Base-by-base conservation (phyloP, 2,113 vertebrate species). In the Callocephalon fimbriatum region DNA sequence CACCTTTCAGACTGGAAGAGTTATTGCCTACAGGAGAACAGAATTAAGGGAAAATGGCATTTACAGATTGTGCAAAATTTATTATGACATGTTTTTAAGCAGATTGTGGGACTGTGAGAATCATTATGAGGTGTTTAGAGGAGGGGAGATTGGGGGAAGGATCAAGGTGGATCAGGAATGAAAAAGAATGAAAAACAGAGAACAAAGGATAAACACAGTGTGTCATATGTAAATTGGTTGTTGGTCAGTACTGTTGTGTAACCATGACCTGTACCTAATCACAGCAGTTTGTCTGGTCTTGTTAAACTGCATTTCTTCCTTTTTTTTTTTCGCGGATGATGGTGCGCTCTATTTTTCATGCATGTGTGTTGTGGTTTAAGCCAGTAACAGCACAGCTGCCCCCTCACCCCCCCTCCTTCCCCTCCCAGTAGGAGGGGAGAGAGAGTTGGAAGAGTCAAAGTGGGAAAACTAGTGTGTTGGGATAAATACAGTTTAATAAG, bases 341-440 rank as follows among this genome's bases (percentile, higher is more conserved):
- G 9, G 5, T 17, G 4, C 0, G 3, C 5, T 22, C 5, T 32
- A n/a, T 32, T 71, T 71, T 50, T 58, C 35, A 15, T 56, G 29
- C 12, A 23, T 20, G 10, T 44, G 15, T 65, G 6, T 29, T 67
- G 38, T 61, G 15, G 32, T 67, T 82, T 68, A 53, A 68, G 13
- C 15, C 0, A 0, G 12, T 17, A 53, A 68, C 13, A 23, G 53
- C n/a, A 17, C 8, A 83, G 23, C 2, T 4, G 2, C 8, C 40
- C 12, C 15, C 29, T 47, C 19, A 31, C 15, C 44, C 6, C 2
- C 4, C 7, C 32, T 4, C 40, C 40, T 58, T n/a, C 32, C 20
- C 21, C 32, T n/a, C 10, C 27, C 0, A 1, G 22, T 18, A 22
- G 5, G 31, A 67, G n/a, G 32, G 8, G 9, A 31, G 45, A 48